Conservation (phyloP, 30 jellyfish, hydroid and myxozoan species). For the Cassiopea xamachana region DNA sequence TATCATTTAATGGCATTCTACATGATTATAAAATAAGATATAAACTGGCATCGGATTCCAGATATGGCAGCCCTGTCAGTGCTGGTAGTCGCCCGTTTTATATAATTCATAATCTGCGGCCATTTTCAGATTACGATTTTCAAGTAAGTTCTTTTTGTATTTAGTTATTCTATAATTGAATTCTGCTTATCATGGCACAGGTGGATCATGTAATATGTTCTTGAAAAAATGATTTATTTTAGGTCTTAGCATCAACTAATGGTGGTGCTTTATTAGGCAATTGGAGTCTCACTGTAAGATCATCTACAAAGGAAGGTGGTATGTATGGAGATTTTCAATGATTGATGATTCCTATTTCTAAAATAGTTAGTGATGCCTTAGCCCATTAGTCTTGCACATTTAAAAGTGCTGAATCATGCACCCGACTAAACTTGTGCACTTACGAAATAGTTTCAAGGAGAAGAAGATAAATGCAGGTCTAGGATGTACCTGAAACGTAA, state of each 20-base stretch:
- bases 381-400: no score
- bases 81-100: not conserved
- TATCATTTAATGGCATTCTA: constrained; percentile 68
- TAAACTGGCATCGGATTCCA: not conserved
- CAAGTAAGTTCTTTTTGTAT: constrained; percentile 5
- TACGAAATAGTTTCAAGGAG: no score
- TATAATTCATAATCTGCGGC: not conserved
- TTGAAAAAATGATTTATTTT: not conserved
- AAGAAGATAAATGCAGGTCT: no score
- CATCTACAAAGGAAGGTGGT: constrained; percentile 44
- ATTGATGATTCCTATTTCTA: no score
- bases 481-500: no score
- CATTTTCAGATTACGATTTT: constrained; percentile 16
- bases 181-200: no score
- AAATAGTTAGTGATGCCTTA: no score
- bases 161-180: no score
- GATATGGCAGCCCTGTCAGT: not conserved
- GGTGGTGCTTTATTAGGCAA: constrained; percentile 35
- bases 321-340: not conserved
- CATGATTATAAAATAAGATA: constrained; percentile 47
- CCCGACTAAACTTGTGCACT: no score
- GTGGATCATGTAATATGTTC: not conserved
- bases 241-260: constrained; percentile 66
- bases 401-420: no score
- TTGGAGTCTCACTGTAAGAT: constrained; percentile 22